Percentiles rank a stretch among this genome's conserved stretches.
These are phyloP conservation scores for Micrasema longulum DNA, from an alignment of 1,140 invertebrate species.

Conservation along the genomic window DNA sequence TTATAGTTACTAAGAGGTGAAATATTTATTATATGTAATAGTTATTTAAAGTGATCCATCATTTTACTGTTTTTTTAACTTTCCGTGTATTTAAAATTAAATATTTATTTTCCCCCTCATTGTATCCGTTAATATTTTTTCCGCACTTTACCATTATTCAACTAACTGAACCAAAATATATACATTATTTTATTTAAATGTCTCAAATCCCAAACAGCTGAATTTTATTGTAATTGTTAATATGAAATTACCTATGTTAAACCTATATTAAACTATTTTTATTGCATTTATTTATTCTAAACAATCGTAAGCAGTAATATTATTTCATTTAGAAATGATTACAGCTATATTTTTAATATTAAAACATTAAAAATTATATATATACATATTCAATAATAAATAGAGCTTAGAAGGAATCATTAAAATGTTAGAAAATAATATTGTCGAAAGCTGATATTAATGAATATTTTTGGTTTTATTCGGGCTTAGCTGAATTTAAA, in stretches of 20 bases:
- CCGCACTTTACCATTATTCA: too few species aligned
- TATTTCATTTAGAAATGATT: neutral
- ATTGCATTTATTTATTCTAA: too few species aligned
- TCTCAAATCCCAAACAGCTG: conserved; percentile 23
- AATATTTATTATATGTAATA: conserved; percentile 22
- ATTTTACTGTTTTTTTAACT: too few species aligned
- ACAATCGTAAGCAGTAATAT: too few species aligned
- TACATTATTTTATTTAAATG: too few species aligned
- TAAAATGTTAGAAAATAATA: conserved; percentile 47
- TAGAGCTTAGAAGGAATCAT: conserved; percentile 53
- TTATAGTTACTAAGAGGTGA: conserved; percentile 7
- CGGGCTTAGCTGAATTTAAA: conserved; percentile 51
- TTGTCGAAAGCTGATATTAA: conserved; percentile 45
- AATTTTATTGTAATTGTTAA: conserved; percentile 12
- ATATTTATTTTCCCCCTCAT: too few species aligned
- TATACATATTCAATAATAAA: conserved; percentile 50
- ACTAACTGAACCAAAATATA: too few species aligned
- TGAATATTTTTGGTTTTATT: conserved; percentile 50
- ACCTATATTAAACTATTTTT: too few species aligned
- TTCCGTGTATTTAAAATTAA: too few species aligned
- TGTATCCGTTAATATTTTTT: too few species aligned
- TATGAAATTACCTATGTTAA: too few species aligned
- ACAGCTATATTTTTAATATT: conserved; percentile 34
- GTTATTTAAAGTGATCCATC: too few species aligned
- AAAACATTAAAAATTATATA: conserved; percentile 37